phyloP scores from a whole-genome alignment of 2,888 invertebrate species.

The Parasteatoda lunata region DNA sequence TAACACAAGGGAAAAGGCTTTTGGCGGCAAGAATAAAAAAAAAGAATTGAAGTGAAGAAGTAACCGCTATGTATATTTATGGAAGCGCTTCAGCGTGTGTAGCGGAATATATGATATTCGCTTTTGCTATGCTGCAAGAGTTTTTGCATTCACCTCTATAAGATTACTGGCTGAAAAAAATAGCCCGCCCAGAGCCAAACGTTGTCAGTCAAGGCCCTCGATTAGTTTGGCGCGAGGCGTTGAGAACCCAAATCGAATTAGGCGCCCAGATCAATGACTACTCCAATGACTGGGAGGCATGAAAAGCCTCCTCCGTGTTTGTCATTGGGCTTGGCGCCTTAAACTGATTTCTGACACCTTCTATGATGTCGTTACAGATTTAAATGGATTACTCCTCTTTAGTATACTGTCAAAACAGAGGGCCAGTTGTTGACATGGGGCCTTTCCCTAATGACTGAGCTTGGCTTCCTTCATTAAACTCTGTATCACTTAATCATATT shows the following conservation, averaged over 20 bases:
- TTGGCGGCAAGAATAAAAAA: slow-evolving; percentile 20
- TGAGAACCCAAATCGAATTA: slow-evolving; percentile 63
- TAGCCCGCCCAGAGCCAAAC: slow-evolving; percentile 34
- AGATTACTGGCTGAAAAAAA: slow-evolving; percentile 45
- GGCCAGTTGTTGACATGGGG: slow-evolving; percentile 61
- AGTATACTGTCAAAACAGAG: slow-evolving; percentile 69
- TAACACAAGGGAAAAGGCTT: slow-evolving; percentile 25
- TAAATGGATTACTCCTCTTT: slow-evolving; percentile 68
- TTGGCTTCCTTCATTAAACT: slow-evolving; percentile 49
- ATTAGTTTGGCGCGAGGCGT: slow-evolving; percentile 60
- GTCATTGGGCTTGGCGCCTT: slow-evolving; percentile 48
- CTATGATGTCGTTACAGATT: slow-evolving; percentile 67
- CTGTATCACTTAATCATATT: slow-evolving; percentile 69
- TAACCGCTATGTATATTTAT: slow-evolving; percentile 68
- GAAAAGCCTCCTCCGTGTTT: slow-evolving; percentile 22
- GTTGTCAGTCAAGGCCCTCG: slow-evolving; percentile 60
- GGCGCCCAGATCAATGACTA: slow-evolving; percentile 54
- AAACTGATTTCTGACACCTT: slow-evolving; percentile 69
- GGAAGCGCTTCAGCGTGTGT: slow-evolving; percentile 54
- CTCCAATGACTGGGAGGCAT: slow-evolving; percentile 55
- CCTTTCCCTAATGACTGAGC: slow-evolving; percentile 53
- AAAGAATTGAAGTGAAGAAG: slow-evolving; percentile 37
- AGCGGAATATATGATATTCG: slow-evolving; percentile 67
- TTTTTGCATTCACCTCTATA: slow-evolving; percentile 66
- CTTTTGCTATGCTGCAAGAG: slow-evolving; percentile 37